These are phyloP conservation scores for Anolis sagrei DNA, from an alignment of 2,113 vertebrate species.

Conservation along the genomic window DNA sequence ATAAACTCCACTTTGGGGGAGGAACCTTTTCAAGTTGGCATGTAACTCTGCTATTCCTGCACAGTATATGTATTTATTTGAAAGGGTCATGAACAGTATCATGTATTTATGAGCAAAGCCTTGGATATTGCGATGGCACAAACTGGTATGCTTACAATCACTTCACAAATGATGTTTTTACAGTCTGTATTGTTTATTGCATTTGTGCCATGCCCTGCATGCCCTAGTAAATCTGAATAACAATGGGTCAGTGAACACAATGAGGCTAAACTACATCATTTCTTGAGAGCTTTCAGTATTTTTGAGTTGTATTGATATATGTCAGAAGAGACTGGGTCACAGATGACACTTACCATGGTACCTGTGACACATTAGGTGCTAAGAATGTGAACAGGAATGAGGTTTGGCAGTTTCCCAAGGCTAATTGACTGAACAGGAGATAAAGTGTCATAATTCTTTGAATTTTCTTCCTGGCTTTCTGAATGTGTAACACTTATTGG, in stretches of 20 bases:
- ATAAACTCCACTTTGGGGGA: background rate
- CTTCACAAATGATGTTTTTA: background rate
- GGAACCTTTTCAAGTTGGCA: background rate
- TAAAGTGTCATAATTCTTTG: background rate
- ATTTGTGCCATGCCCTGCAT: background rate
- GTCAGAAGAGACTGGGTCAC: background rate
- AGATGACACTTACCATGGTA: background rate
- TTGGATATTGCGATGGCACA: constrained; percentile 4
- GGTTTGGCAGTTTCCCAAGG: background rate
- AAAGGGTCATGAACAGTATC: background rate
- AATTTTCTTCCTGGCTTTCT: background rate
- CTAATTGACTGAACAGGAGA: background rate
- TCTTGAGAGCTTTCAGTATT: background rate
- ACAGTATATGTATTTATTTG: background rate
- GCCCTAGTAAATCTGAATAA: background rate
- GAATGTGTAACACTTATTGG: background rate
- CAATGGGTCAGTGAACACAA: background rate
- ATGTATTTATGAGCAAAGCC: background rate
- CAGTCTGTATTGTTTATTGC: background rate
- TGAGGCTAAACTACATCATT: background rate
- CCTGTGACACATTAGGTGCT: background rate
- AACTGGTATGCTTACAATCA: constrained; percentile 10
- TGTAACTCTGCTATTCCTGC: background rate
- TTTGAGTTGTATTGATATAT: background rate
- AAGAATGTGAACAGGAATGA: background rate